A percentile compares a stretch with the other conserved stretches of the same genome.
phyloP scores from a whole-genome alignment of 2,797 vertebrate species.

The Remorina albescens region DNA sequence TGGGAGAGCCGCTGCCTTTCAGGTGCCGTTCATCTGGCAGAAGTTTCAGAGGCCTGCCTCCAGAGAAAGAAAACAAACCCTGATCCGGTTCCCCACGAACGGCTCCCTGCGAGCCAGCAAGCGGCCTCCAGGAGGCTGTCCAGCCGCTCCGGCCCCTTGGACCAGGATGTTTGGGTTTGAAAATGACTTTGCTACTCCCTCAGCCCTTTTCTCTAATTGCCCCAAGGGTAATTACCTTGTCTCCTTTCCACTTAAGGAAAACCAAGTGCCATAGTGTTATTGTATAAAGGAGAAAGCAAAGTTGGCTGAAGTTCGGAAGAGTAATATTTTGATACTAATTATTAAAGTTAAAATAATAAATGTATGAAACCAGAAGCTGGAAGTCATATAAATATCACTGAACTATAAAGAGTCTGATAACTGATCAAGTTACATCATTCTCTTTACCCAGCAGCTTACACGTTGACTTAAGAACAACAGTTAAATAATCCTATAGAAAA shows the following conservation, averaged over 20 bases:
- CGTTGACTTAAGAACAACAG: constrained; percentile 38
- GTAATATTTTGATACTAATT: constrained; percentile 66
- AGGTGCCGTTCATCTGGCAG: constrained; percentile 86
- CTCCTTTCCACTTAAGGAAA: constrained; percentile 81
- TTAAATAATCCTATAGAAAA: constrained; percentile 64
- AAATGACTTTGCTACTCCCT: constrained; percentile 85
- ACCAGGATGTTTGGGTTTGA: constrained; percentile 89
- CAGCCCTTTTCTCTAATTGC: constrained; percentile 83
- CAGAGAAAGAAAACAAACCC: constrained; percentile 84
- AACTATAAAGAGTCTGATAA: constrained; percentile 55
- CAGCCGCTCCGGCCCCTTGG: constrained; percentile 77
- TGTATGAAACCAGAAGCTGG: constrained; percentile 44
- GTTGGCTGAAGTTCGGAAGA: constrained; percentile 47
- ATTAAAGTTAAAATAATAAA: constrained; percentile 64
- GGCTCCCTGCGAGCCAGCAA: constrained; percentile 71
- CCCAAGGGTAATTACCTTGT: constrained; percentile 84
- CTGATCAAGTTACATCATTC: constrained; percentile 34
- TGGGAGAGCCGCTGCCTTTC: constrained; percentile 60
- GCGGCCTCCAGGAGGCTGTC: constrained; percentile 74
- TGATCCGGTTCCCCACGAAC: constrained; percentile 76
- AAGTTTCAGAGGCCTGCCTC: constrained; percentile 76
- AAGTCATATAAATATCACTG: constrained; percentile 52
- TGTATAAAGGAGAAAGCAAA: constrained; percentile 58
- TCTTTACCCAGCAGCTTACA: constrained; percentile 56
- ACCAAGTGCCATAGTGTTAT: constrained; percentile 72